Percentiles rank a stretch among this genome's conserved stretches.
Evolutionary conservation across 2,888 invertebrate genomes (phyloP).

Genomic region (Andrena marginata): DNA sequence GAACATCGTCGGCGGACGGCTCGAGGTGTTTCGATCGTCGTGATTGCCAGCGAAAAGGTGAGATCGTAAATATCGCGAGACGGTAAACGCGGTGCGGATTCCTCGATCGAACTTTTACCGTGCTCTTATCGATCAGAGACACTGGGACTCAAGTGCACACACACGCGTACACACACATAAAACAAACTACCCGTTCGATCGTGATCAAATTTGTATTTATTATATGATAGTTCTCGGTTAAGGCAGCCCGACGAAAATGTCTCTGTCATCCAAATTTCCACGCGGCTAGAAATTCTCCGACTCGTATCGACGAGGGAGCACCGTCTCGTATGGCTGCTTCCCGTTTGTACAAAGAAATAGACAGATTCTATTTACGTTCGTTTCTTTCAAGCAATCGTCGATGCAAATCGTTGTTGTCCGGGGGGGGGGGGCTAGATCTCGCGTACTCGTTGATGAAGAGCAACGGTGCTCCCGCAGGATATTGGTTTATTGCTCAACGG

Average conservation of each 20-base stretch:
- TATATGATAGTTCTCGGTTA: slow-evolving; percentile 47
- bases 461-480: slow-evolving; percentile 44
- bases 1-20: not conserved
- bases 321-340: slow-evolving; percentile 12
- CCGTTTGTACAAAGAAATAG: slow-evolving; percentile 10
- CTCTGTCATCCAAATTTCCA: slow-evolving; percentile 10
- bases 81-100: not conserved
- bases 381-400: slow-evolving; percentile 12
- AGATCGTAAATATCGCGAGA: slow-evolving; percentile 31
- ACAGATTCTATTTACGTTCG: slow-evolving; percentile 8
- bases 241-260: slow-evolving; percentile 19
- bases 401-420: slow-evolving; percentile 5
- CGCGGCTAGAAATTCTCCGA: slow-evolving; percentile 20
- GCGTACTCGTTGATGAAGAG: not conserved
- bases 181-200: slow-evolving; percentile 16
- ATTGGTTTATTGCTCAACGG: slow-evolving; percentile 74
- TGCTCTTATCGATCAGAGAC: slow-evolving; percentile 45
- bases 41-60: slow-evolving; percentile 40
- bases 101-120: slow-evolving; percentile 17
- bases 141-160: slow-evolving; percentile 33
- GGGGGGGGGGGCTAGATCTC: not conserved
- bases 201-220: slow-evolving; percentile 60
- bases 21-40: not conserved
- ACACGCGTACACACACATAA: not conserved
- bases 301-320: not conserved